These are phyloP conservation scores for Pionites leucogaster DNA, from an alignment of 2,113 vertebrate species.

Conservation along the genomic window DNA sequence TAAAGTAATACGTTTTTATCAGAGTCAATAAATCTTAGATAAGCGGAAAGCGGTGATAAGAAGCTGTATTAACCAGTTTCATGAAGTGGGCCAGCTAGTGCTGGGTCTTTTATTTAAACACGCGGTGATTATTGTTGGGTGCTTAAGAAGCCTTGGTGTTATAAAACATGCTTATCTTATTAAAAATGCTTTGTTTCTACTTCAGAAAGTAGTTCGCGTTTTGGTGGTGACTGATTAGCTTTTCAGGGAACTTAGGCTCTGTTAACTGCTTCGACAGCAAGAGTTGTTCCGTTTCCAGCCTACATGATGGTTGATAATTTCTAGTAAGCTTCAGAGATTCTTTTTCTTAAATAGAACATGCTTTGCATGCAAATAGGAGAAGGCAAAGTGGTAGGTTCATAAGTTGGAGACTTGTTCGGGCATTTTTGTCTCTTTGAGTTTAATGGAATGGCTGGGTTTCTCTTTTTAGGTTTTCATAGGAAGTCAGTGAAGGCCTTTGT, in stretches of 20 bases:
- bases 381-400: not conserved
- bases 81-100: not conserved
- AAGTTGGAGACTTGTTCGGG: not conserved
- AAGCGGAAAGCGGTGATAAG: not conserved
- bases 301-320: not conserved
- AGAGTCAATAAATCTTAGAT: not conserved
- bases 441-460: not conserved
- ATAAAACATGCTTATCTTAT: not conserved
- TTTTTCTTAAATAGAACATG: not conserved
- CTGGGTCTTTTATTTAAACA: not conserved
- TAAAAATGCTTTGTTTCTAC: not conserved
- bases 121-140: not conserved
- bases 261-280: fast-evolving
- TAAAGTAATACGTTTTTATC: not conserved
- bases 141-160: not conserved
- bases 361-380: not conserved
- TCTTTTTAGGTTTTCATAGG: not conserved
- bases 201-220: not conserved
- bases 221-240: not conserved
- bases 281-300: not conserved
- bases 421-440: not conserved
- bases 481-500: not conserved
- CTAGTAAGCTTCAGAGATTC: not conserved
- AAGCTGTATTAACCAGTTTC: not conserved
- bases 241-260: not conserved